These are phyloP conservation scores for Heliconius charithonia DNA, from an alignment of 2,888 invertebrate species.

Conservation along the genomic window DNA sequence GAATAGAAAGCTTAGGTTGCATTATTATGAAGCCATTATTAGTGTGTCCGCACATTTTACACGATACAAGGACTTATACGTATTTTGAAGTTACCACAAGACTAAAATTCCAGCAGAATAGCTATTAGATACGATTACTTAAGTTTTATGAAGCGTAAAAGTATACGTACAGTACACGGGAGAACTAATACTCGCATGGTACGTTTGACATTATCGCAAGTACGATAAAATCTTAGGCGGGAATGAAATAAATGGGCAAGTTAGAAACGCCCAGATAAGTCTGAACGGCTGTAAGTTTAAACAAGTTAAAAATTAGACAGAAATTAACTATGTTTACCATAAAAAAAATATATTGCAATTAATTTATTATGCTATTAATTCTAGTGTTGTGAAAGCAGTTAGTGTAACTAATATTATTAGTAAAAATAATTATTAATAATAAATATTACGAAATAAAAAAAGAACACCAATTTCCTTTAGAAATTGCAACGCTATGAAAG, in stretches of 20 bases:
- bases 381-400: background rate
- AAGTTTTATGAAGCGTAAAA: constrained; percentile 38
- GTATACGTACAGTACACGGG: constrained; percentile 31
- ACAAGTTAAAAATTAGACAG: background rate
- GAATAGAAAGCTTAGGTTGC: background rate
- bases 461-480: background rate
- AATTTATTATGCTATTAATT: background rate
- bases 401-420: background rate
- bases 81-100: background rate
- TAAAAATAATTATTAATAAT: background rate
- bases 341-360: background rate
- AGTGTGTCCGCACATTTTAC: background rate
- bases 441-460: background rate
- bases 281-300: constrained; percentile 41
- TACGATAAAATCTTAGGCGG: constrained; percentile 49
- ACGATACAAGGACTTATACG: background rate
- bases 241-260: constrained; percentile 48
- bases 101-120: constrained; percentile 15
- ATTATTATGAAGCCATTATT: background rate
- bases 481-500: constrained; percentile 15
- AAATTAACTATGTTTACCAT: background rate
- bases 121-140: constrained; percentile 22
- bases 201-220: constrained; percentile 50
- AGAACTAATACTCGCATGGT: constrained; percentile 47
- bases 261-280: constrained; percentile 46